Evolutionary conservation across 2,888 invertebrate species (phyloP).

Genomic region (Eristalinus aeneus): DNA sequence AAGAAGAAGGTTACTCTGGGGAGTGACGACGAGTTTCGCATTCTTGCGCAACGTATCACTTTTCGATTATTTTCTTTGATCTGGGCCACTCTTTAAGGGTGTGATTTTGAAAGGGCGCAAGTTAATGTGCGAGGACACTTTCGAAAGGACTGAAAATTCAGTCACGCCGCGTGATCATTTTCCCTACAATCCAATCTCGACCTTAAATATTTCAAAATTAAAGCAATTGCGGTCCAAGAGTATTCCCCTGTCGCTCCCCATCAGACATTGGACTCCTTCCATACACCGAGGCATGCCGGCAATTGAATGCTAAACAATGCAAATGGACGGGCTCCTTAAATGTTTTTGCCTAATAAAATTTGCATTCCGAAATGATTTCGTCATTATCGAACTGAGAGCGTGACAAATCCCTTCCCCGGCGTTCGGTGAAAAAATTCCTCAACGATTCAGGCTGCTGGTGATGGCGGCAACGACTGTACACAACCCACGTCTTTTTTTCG

Average conservation of each 20-base stretch:
- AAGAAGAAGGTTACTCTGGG: too few species aligned
- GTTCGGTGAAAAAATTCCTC: too few species aligned
- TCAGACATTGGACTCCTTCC: too few species aligned
- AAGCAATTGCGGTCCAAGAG: conserved; percentile 65
- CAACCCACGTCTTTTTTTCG: too few species aligned
- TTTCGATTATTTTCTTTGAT: too few species aligned
- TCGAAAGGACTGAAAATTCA: not conserved
- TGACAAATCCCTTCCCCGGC: conserved; percentile 32
- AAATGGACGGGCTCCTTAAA: conserved; percentile 55
- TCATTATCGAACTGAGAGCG: conserved; percentile 62
- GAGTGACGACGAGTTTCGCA: too few species aligned
- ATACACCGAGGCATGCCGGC: not conserved
- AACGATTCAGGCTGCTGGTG: too few species aligned
- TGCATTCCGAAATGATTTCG: conserved; percentile 66
- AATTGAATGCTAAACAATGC: conserved; percentile 49
- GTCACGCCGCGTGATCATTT: conserved; percentile 40
- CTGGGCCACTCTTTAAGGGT: too few species aligned
- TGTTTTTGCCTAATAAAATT: conserved; percentile 65
- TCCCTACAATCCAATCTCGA: conserved; percentile 24
- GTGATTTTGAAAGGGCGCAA: too few species aligned
- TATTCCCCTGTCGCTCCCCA: not conserved
- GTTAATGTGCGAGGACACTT: too few species aligned
- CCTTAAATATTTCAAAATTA: conserved; percentile 65
- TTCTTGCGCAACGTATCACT: too few species aligned
- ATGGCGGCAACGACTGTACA: too few species aligned